Percentiles rank a stretch among this genome's conserved stretches.
These are phyloP conservation scores for Danionella cerebrum DNA, from an alignment of 2,113 vertebrate genomes.

Conservation along the genomic window DNA sequence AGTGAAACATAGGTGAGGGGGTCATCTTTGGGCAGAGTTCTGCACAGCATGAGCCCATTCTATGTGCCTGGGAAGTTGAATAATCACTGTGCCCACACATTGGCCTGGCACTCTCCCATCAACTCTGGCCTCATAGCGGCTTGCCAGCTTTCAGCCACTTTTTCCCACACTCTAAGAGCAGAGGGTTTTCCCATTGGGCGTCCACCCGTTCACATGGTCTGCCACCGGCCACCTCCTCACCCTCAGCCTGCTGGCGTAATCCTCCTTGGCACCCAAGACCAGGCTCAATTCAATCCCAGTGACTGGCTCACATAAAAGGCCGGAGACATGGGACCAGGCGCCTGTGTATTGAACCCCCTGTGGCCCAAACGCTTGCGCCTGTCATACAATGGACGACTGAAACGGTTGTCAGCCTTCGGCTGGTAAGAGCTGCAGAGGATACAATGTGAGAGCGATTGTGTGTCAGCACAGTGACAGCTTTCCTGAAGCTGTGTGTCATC, in stretches of 20 bases:
- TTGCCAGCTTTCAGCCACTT: slow-evolving; percentile 39
- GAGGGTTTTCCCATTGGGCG: slow-evolving; percentile 40
- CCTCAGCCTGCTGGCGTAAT: slow-evolving; percentile 38
- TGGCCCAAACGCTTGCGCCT: background rate
- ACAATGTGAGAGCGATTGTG: slow-evolving; percentile 1
- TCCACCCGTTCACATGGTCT: slow-evolving; percentile 22
- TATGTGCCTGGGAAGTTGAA: slow-evolving; percentile 32
- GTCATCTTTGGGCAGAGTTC: slow-evolving; percentile 23
- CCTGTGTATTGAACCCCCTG: slow-evolving; percentile 18
- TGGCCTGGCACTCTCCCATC: slow-evolving; percentile 33
- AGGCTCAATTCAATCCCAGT: slow-evolving; percentile 31
- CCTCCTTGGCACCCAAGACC: slow-evolving; percentile 33
- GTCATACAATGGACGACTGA: slow-evolving; percentile 32
- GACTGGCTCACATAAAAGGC: slow-evolving; percentile 35
- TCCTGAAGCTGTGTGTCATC: slow-evolving; percentile 11
- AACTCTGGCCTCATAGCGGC: slow-evolving; percentile 22
- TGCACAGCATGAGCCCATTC: slow-evolving; percentile 23
- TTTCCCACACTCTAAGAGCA: slow-evolving; percentile 40
- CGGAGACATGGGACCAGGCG: slow-evolving; percentile 17
- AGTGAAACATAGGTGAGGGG: background rate
- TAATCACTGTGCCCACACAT: slow-evolving; percentile 38
- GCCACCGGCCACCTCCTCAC: slow-evolving; percentile 29
- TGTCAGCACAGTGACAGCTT: slow-evolving; percentile 7
- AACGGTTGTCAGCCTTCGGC: slow-evolving; percentile 30
- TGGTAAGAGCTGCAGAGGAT: slow-evolving; percentile 1